Percentiles rank a stretch among this genome's conserved stretches.
These are phyloP conservation scores for Strigamia transsilvanica DNA, from an alignment of 2,888 invertebrate genomes.

Conservation along the genomic window DNA sequence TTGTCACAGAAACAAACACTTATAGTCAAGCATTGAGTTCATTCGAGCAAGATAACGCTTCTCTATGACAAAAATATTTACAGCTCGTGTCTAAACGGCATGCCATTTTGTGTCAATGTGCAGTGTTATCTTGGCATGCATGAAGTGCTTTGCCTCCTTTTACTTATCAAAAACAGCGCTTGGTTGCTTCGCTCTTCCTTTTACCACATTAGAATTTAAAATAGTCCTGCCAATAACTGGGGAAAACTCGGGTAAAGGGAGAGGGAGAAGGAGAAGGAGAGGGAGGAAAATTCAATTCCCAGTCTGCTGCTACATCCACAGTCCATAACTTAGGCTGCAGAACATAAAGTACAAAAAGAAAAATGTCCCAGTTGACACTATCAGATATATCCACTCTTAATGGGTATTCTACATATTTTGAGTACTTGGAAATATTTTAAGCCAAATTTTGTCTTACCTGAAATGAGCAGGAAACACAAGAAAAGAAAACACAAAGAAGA, in stretches of 20 bases:
- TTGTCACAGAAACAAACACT: neutral
- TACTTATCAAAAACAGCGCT: constrained; percentile 17
- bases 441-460: constrained; percentile 10
- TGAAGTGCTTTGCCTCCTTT: constrained; percentile 14
- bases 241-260: neutral
- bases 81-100: neutral
- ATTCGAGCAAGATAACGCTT: neutral
- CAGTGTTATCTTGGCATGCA: constrained; percentile 14
- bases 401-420: too few species aligned
- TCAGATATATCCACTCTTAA: neutral
- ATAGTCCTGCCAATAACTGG: constrained; percentile 20
- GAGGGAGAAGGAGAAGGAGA: too few species aligned
- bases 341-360: neutral
- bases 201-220: constrained; percentile 11
- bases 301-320: neutral
- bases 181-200: neutral
- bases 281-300: neutral
- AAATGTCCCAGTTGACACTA: neutral
- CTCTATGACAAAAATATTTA: constrained; percentile 17
- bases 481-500: neutral
- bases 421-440: too few species aligned
- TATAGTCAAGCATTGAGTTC: neutral
- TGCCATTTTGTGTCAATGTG: constrained; percentile 9
- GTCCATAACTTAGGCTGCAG: neutral
- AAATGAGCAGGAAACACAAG: neutral